Evolutionary conservation across 2,888 invertebrate species (phyloP), one percentile per base, ranked within the genome.

Genomic region (Idaea straminata): DNA sequence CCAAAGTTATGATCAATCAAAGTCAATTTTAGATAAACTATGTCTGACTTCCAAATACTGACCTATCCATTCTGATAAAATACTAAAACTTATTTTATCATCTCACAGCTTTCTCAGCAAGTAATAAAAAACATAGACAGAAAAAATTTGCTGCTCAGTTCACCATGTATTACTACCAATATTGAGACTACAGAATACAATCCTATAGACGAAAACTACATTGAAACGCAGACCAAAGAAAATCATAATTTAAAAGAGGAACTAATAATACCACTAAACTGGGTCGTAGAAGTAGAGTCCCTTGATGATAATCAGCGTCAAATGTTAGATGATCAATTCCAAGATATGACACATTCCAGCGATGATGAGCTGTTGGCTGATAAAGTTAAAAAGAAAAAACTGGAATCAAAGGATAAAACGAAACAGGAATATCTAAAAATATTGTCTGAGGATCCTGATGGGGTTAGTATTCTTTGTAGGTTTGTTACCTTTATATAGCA

Each of bases 291-390:
- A 47, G 5, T 64, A 16, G 62, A 63, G 61, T 70, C 61, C 64
- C 66, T 64, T 57, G 66, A 76, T 57, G 77, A 81, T 57, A 62
- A 75, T 0, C 74, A 75, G 4, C 59, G 61, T 64, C 75, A 88
- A 0, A 88, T 89, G 65, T 77, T 82, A 57, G 88, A 89, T 64
- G 75, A 80, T 35, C 73, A 72, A n/a, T 67, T 65, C 61, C 74
- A 77, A 66, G 83, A 82, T 10, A 61, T 72, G 1, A 57, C 47
- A 2, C 62, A 57, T 5, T 70, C 72, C 7, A 74, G 74, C 72
- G 88, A 86, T 69, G 84, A 91, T 72, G 87, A 88, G 66, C 89
- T 89, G 0, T 68, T 90, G 0, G 84, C 87, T 0, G 47, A 72
- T 36, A 82, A 83, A 68, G 80, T 78, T 16, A 83, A 81, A 65